A percentile compares a stretch with the other conserved stretches of the same genome.
phyloP scores from a whole-genome alignment of 2,888 invertebrate genomes.

The Phortica okadai region DNA sequence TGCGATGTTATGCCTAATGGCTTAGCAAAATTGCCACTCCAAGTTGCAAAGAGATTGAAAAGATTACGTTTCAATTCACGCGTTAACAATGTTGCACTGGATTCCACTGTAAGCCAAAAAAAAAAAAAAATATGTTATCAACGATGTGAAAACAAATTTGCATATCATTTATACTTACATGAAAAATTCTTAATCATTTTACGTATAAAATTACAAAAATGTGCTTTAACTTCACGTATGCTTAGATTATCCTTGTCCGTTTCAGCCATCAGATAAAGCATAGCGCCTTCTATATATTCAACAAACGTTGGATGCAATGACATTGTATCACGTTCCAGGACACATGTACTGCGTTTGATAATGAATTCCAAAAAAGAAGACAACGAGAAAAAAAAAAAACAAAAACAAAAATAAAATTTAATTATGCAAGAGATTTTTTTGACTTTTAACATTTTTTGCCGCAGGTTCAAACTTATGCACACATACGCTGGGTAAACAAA shows the following conservation, averaged over 20 bases:
- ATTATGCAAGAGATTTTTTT: conserved; percentile 17
- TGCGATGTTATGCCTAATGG: conserved; percentile 79
- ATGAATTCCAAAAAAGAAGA: too few relatives aligned
- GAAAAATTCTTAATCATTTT: conserved; percentile 96
- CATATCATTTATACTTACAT: conserved; percentile 79
- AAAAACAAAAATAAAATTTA: conserved; percentile 20
- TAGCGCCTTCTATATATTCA: conserved; percentile 96
- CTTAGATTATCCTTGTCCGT: conserved; percentile 94
- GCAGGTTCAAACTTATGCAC: neutral
- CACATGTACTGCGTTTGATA: conserved; percentile 81
- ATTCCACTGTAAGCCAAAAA: conserved; percentile 83
- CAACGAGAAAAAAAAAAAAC: neutral
- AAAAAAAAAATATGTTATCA: conserved; percentile 20
- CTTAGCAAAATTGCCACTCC: conserved; percentile 93
- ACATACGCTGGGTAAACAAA: neutral
- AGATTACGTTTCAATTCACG: conserved; percentile 90
- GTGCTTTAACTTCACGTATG: conserved; percentile 91
- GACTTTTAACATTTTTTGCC: neutral
- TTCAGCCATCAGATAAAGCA: conserved; percentile 93
- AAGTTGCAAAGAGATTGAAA: conserved; percentile 93
- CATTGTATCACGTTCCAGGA: conserved; percentile 89
- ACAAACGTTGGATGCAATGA: conserved; percentile 90
- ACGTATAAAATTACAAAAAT: conserved; percentile 95
- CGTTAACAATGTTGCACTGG: conserved; percentile 89
- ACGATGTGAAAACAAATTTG: neutral